These are phyloP conservation scores for Mesocricetus auratus DNA, from an alignment of 2,113 vertebrate species.

Conservation along the genomic window DNA sequence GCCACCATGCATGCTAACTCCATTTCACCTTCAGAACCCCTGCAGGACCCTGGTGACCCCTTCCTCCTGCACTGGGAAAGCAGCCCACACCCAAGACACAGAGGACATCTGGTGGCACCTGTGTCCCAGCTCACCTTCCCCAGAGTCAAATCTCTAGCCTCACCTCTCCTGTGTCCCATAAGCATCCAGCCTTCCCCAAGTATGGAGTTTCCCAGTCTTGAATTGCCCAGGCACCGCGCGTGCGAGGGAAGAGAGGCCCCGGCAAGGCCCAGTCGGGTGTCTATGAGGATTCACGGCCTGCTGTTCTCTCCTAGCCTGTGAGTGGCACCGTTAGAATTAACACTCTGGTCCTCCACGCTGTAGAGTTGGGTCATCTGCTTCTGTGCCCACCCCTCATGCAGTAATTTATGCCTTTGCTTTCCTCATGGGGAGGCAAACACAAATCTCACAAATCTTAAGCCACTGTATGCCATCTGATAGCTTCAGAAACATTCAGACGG, in stretches of 20 bases:
- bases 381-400: background rate
- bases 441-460: background rate
- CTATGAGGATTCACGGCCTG: accelerated
- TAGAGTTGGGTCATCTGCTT: background rate
- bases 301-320: background rate
- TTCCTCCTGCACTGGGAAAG: background rate
- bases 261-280: background rate
- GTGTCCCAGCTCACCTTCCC: background rate
- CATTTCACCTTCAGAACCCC: no score
- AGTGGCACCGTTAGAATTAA: no score
- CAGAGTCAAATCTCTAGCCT: background rate
- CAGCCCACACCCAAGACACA: background rate
- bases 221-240: background rate
- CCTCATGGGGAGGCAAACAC: background rate
- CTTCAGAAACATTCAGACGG: no score
- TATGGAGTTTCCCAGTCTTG: background rate
- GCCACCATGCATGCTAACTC: background rate
- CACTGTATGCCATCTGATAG: background rate
- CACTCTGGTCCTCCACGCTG: background rate
- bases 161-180: background rate
- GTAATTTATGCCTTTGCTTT: no score
- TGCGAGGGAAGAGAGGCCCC: background rate
- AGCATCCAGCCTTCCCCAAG: background rate
- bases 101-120: background rate
- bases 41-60: background rate